phyloP scores from a whole-genome alignment of 2,888 invertebrate species.

The Epirrita christyi region DNA sequence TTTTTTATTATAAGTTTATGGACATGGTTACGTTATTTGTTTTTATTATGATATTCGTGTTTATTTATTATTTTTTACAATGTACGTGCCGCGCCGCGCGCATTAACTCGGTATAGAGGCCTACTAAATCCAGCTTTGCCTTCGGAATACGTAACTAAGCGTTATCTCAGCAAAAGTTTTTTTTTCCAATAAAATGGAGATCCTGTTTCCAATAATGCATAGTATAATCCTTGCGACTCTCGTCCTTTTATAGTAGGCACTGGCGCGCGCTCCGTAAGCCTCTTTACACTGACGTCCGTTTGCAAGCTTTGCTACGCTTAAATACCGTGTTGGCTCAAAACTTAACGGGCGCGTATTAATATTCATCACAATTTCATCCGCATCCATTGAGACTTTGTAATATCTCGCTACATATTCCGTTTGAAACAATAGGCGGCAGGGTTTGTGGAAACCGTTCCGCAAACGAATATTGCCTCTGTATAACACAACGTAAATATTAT shows the following conservation, averaged over 20 bases:
- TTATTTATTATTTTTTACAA: slow-evolving; percentile 14
- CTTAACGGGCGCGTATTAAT: slow-evolving; percentile 51
- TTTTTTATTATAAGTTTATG: slow-evolving; percentile 48
- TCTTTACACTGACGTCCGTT: slow-evolving; percentile 62
- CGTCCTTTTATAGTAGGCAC: slow-evolving; percentile 8
- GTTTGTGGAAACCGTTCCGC: slow-evolving; percentile 12
- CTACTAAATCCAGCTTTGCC: slow-evolving; percentile 9
- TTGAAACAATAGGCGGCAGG: slow-evolving; percentile 20
- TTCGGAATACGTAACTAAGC: slow-evolving; percentile 8
- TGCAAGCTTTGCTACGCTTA: slow-evolving; percentile 45
- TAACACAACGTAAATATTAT: slow-evolving; percentile 19
- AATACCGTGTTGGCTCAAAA: slow-evolving; percentile 46
- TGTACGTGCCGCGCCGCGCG: slow-evolving; percentile 7
- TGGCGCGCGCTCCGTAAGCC: slow-evolving; percentile 23
- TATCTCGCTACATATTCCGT: slow-evolving; percentile 28
- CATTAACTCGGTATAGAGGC: slow-evolving; percentile 1
- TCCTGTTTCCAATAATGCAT: slow-evolving; percentile 27
- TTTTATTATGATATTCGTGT: slow-evolving; percentile 28
- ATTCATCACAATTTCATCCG: slow-evolving; percentile 53
- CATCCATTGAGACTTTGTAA: slow-evolving; percentile 35
- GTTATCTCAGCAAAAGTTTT: slow-evolving; percentile 20
- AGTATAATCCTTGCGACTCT: slow-evolving; percentile 23
- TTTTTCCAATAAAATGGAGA: slow-evolving; percentile 20
- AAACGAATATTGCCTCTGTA: slow-evolving; percentile 13
- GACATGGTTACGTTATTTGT: slow-evolving; percentile 29